A percentile compares a stretch with the other conserved stretches of the same genome.
These are phyloP conservation scores for Caenorhabditis virilis DNA, from an alignment of 2,888 invertebrate species.

Conservation along the genomic window DNA sequence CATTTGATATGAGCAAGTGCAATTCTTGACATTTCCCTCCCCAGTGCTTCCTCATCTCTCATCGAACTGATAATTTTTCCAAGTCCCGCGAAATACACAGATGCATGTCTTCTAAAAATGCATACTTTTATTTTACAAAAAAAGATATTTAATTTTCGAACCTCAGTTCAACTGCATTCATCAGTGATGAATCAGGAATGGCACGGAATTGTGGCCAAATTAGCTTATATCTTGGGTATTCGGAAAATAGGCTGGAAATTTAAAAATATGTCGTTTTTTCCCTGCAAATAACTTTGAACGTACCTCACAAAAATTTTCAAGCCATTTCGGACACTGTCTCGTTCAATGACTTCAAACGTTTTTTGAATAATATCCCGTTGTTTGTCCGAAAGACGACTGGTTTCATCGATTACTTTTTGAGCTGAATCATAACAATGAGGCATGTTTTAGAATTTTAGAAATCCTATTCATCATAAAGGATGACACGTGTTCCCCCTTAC, in stretches of 20 bases:
- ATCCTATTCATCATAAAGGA: neutral
- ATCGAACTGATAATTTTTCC: constrained; percentile 60
- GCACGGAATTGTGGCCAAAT: constrained; percentile 66
- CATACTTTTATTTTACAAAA: neutral
- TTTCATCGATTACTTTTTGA: constrained; percentile 44
- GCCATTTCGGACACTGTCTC: constrained; percentile 45
- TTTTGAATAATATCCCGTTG: constrained; percentile 50
- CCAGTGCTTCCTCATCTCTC: constrained; percentile 56
- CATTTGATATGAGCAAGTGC: constrained; percentile 65
- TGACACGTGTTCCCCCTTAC: no score
- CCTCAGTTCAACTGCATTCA: constrained; percentile 59
- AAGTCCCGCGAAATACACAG: constrained; percentile 61
- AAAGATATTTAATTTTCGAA: neutral
- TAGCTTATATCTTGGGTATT: constrained; percentile 62
- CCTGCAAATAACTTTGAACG: constrained; percentile 1
- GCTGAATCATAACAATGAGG: constrained; percentile 42
- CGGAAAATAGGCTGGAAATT: constrained; percentile 57
- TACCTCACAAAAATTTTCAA: constrained; percentile 54
- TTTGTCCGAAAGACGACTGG: constrained; percentile 41
- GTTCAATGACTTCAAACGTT: constrained; percentile 49
- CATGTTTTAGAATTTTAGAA: constrained; percentile 1
- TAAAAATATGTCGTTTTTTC: neutral
- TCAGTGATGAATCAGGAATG: constrained; percentile 63
- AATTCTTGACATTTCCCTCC: constrained; percentile 51
- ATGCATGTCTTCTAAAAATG: constrained; percentile 46